Conservation (phyloP, 2,888 invertebrate species). For the Tenodera sinensis region DNA sequence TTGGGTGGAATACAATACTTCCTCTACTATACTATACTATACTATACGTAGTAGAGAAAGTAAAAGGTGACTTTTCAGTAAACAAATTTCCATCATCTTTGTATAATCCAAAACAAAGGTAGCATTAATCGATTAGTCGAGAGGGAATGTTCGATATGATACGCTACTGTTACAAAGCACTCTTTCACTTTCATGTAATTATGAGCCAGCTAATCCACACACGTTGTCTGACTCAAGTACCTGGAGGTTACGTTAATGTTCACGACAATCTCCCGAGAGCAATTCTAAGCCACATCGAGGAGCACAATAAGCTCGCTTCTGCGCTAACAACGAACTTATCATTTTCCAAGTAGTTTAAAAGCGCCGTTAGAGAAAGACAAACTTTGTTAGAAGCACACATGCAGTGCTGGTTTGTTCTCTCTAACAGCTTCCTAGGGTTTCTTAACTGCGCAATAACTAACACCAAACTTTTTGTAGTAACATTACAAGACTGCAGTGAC, state of each 20-base stretch:
- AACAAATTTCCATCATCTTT: no score
- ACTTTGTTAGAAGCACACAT: background rate
- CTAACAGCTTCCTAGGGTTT: no score
- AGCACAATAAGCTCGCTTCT: background rate
- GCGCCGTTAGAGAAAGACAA: background rate
- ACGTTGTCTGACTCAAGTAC: background rate
- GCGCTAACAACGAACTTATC: background rate
- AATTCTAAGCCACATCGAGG: background rate
- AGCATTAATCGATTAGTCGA: no score
- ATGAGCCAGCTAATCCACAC: background rate
- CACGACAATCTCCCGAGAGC: background rate
- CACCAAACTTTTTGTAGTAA: background rate
- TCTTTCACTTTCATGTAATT: background rate
- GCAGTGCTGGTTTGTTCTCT: background rate
- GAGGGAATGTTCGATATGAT: no score
- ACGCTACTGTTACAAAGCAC: background rate
- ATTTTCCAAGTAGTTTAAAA: background rate
- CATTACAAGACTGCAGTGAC: background rate
- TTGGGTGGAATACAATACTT: no score
- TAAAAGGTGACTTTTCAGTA: no score
- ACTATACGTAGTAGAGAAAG: no score
- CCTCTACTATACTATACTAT: no score
- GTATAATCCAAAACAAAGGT: no score
- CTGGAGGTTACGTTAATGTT: background rate
- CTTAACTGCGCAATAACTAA: background rate